A percentile compares a stretch with the other conserved stretches of the same genome.
Evolutionary conservation across 37 sponge, comb jelly and placozoan species (phyloP).

Genomic region (Ianthella basta): DNA sequence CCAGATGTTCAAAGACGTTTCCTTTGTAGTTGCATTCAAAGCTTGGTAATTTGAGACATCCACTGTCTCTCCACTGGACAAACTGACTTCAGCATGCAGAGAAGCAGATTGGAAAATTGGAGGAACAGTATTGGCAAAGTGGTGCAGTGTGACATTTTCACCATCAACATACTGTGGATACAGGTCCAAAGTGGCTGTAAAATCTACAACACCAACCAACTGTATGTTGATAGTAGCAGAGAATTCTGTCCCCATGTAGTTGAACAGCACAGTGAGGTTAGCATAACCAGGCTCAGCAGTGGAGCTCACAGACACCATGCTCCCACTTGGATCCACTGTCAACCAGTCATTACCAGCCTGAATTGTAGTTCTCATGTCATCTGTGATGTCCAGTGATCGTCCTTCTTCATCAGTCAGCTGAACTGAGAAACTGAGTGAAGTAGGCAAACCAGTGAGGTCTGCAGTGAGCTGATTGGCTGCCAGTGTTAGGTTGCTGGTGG

Average conservation of each 20-base stretch:
- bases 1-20: background rate
- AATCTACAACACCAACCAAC: constrained; percentile 4
- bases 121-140: background rate
- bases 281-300: background rate
- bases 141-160: background rate
- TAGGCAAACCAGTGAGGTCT: constrained; percentile 15
- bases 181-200: background rate
- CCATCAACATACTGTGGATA: constrained; percentile 12
- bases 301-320: too few species aligned
- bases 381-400: background rate
- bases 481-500: constrained; percentile 31
- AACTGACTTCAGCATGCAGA: background rate
- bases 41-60: background rate
- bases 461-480: background rate
- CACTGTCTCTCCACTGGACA: background rate
- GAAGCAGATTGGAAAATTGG: constrained; percentile 13
- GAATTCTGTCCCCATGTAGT: background rate
- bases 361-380: background rate
- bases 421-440: constrained; percentile 23
- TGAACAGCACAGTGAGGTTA: background rate
- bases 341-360: background rate
- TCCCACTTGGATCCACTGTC: background rate
- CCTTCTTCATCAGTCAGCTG: constrained; percentile 4
- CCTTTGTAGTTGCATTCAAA: background rate
- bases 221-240: background rate